phyloP scores from a whole-genome alignment of 2,113 vertebrate genomes.

The Rhinichthys klamathensis region DNA sequence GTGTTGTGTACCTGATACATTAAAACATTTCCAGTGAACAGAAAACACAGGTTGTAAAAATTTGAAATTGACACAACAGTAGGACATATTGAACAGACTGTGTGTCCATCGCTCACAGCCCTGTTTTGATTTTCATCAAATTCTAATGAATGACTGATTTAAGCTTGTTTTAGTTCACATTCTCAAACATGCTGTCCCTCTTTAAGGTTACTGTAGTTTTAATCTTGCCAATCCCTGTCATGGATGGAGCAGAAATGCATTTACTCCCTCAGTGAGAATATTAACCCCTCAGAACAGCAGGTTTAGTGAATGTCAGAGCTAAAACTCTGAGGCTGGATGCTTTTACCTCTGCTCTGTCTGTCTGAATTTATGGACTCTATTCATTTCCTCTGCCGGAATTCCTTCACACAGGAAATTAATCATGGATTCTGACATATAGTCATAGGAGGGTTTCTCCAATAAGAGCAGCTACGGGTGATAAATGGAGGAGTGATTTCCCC shows the following conservation, averaged over 20 bases:
- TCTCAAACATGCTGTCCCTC: not conserved
- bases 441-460: conserved; percentile 56
- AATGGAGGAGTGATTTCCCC: conserved; percentile 45
- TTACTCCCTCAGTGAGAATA: conserved; percentile 10
- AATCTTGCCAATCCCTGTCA: conserved; percentile 1
- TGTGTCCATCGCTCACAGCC: not conserved
- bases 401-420: conserved; percentile 58
- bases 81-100: not conserved
- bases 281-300: conserved; percentile 24
- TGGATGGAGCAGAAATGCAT: not conserved
- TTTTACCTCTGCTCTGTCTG: conserved; percentile 33
- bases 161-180: not conserved
- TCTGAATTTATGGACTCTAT: conserved; percentile 50
- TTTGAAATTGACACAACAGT: not conserved
- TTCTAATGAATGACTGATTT: not conserved
- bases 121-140: not conserved
- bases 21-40: not conserved
- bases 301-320: not conserved
- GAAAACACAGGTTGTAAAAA: not conserved
- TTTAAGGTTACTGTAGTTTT: not conserved
- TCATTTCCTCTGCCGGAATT: conserved; percentile 54
- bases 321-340: conserved; percentile 22
- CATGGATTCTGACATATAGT: conserved; percentile 46
- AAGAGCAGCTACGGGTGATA: conserved; percentile 53
- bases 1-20: not conserved